A percentile compares a stretch with the other conserved stretches of the same genome.
These are phyloP conservation scores for Agonopterix arenella DNA, from an alignment of 2,888 invertebrate genomes.

Conservation along the genomic window DNA sequence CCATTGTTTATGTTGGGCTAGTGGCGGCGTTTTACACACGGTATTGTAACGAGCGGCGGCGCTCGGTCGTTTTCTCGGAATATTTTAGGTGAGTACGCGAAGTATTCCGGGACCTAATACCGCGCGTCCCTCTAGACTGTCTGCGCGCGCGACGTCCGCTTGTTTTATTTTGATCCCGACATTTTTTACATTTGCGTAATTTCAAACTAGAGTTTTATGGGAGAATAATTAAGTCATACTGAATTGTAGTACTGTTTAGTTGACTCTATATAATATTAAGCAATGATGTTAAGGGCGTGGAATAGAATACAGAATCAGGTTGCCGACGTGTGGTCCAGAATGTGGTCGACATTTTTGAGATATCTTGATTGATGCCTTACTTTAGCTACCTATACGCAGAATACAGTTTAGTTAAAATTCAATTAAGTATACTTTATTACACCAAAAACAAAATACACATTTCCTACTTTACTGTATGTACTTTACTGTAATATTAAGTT, in stretches of 20 bases:
- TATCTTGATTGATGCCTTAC: too few relatives aligned
- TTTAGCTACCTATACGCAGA: too few relatives aligned
- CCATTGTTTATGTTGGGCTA: slow-evolving; percentile 24
- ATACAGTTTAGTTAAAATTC: too few relatives aligned
- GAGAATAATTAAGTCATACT: slow-evolving; percentile 22
- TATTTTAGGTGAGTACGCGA: slow-evolving; percentile 32
- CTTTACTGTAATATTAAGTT: too few relatives aligned
- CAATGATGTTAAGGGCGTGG: too few relatives aligned
- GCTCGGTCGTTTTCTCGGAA: slow-evolving; percentile 23
- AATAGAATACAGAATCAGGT: too few relatives aligned
- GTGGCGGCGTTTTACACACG: slow-evolving; percentile 10
- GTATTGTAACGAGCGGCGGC: slow-evolving; percentile 15
- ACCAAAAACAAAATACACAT: too few relatives aligned
- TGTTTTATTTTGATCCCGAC: slow-evolving; percentile 41
- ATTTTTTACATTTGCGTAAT: slow-evolving; percentile 40
- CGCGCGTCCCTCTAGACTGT: slow-evolving; percentile 26
- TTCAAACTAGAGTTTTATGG: slow-evolving; percentile 27
- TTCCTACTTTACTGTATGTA: too few relatives aligned
- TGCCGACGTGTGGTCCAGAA: too few relatives aligned
- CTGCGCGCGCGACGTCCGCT: slow-evolving; percentile 28
- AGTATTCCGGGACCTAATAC: slow-evolving; percentile 33
- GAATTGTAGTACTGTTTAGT: background rate
- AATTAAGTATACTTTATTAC: too few relatives aligned
- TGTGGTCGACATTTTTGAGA: too few relatives aligned
- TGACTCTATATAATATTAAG: too few relatives aligned